Percentiles rank a stretch among this genome's conserved stretches.
phyloP scores from a whole-genome alignment of 37 sponge, comb jelly and placozoan species.

The Crambe crambe region DNA sequence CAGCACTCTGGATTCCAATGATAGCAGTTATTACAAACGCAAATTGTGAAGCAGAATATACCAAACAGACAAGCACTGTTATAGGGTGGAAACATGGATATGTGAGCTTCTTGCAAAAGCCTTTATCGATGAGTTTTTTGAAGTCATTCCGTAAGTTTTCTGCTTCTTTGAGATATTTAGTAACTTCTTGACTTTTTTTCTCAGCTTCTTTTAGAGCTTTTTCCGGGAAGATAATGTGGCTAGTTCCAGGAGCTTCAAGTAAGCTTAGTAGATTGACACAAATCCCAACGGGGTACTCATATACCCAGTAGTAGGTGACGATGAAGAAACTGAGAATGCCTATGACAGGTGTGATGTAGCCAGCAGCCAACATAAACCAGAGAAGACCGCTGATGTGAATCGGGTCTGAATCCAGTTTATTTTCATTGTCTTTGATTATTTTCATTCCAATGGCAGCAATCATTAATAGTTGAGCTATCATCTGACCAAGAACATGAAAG shows the following conservation, averaged over 20 bases:
- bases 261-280: slow-evolving; percentile 12
- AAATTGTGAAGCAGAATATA: too few relatives aligned
- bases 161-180: too few relatives aligned
- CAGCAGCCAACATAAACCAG: slow-evolving; percentile 25
- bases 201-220: not conserved
- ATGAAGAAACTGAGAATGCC: slow-evolving; percentile 17
- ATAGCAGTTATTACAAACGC: too few relatives aligned
- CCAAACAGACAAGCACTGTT: not conserved
- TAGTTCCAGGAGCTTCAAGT: not conserved
- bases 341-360: slow-evolving; percentile 1
- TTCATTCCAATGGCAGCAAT: slow-evolving; percentile 9
- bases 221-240: not conserved
- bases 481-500: slow-evolving; percentile 12
- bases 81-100: slow-evolving; percentile 3
- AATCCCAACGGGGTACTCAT: not conserved
- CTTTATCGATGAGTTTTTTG: not conserved
- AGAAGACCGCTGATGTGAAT: not conserved
- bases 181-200: too few relatives aligned
- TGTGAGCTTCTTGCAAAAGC: not conserved
- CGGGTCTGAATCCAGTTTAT: not conserved
- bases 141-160: not conserved
- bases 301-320: slow-evolving; percentile 20
- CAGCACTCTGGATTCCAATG: too few relatives aligned
- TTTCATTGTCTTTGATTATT: not conserved
- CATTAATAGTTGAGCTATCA: slow-evolving; percentile 3